phyloP scores from a whole-genome alignment of 2,113 vertebrate genomes.

The Saccopteryx leptura region DNA sequence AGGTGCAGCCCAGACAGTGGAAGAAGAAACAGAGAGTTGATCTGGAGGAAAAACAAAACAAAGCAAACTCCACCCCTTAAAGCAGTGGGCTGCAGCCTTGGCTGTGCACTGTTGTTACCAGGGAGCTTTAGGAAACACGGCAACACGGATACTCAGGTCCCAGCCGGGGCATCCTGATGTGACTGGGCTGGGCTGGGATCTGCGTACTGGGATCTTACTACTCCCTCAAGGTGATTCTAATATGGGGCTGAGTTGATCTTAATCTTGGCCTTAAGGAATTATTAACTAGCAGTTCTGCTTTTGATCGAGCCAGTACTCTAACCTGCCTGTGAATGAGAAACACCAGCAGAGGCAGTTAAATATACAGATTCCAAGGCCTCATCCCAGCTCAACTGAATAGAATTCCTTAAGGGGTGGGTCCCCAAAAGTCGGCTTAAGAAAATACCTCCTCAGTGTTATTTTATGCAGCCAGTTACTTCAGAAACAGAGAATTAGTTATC shows the following conservation, averaged over 20 bases:
- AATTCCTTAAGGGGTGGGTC: neutral
- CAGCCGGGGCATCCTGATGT: neutral
- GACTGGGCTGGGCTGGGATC: too few species aligned
- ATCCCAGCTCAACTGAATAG: neutral
- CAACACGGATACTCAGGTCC: neutral
- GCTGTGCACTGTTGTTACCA: neutral
- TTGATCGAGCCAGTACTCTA: neutral
- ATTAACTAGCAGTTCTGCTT: neutral
- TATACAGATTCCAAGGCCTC: neutral
- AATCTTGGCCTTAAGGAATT: neutral
- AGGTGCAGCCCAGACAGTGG: neutral
- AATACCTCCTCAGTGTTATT: neutral
- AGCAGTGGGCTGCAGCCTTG: neutral
- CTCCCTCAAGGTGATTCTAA: neutral
- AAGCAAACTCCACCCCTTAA: neutral
- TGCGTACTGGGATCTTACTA: neutral
- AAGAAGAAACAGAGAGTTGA: neutral
- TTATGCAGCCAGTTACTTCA: neutral
- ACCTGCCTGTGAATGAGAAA: neutral
- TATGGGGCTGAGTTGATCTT: neutral
- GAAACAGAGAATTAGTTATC: neutral
- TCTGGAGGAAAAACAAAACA: neutral
- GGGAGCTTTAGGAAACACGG: neutral
- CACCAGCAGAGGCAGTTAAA: neutral
- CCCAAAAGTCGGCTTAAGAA: neutral